phyloP scores from a whole-genome alignment of 2,797 vertebrate genomes.

The Spondyliosoma cantharus region DNA sequence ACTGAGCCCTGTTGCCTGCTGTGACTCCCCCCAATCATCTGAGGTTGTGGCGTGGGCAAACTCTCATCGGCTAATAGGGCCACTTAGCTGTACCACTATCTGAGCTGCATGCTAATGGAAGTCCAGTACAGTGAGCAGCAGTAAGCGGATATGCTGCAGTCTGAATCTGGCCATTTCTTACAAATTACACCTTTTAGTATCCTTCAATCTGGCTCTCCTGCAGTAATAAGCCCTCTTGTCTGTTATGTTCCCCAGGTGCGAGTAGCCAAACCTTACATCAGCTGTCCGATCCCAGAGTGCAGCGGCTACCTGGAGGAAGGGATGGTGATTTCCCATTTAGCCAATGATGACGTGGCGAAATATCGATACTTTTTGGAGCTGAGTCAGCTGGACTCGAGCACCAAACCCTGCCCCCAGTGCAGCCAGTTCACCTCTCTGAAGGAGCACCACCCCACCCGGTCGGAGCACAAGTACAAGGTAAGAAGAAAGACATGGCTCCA shows the following conservation, averaged over 20 bases:
- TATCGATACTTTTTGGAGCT: conserved; percentile 97
- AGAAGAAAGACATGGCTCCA: conserved; percentile 25
- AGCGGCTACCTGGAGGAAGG: conserved; percentile 92
- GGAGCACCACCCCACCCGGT: conserved; percentile 86
- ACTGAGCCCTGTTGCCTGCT: too few species aligned
- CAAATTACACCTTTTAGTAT: too few species aligned
- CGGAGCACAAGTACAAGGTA: conserved; percentile 97
- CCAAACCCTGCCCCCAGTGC: conserved; percentile 98
- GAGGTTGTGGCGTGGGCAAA: too few species aligned
- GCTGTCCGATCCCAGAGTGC: conserved; percentile 95
- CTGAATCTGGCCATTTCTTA: too few species aligned
- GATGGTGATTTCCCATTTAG: conserved; percentile 89
- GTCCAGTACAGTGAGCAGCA: too few species aligned
- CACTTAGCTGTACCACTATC: too few species aligned
- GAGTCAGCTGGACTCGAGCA: conserved; percentile 94
- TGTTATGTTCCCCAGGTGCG: conserved; percentile 85
- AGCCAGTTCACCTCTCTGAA: conserved; percentile 95
- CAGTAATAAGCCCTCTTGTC: not conserved
- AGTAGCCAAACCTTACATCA: conserved; percentile 89
- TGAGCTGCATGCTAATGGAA: too few species aligned
- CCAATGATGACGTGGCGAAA: conserved; percentile 91
- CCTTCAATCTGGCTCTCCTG: not conserved
- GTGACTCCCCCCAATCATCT: too few species aligned
- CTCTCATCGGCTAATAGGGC: too few species aligned
- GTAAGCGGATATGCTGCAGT: too few species aligned